Conservation (phyloP, 2,797 vertebrate species). For the Florisuga fusca region DNA sequence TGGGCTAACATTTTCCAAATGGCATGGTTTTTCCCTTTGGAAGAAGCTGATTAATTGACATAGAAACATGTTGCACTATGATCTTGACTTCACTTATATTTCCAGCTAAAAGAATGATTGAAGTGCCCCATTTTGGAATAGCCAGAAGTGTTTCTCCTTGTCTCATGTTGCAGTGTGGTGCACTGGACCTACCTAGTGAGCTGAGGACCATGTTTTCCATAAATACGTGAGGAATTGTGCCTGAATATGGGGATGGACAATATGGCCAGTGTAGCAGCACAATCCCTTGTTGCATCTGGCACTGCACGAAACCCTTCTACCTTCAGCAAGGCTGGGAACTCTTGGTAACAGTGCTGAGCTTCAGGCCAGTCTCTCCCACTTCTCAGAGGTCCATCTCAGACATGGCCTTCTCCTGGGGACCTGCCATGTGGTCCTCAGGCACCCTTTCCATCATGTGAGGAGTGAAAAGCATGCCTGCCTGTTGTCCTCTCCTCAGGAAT, state of each 20-base stretch:
- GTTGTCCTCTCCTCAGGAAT: not conserved
- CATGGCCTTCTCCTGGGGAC: not conserved
- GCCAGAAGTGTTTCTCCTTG: not conserved
- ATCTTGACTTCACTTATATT: not conserved
- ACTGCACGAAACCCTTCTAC: rapidly evolving
- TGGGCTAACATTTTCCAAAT: not conserved
- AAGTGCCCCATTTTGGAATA: not conserved
- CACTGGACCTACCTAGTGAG: not conserved
- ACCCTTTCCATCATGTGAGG: not conserved
- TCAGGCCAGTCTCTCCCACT: not conserved
- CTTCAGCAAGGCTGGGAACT: not conserved
- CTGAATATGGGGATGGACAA: rapidly evolving
- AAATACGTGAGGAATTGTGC: not conserved
- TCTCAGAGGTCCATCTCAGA: not conserved
- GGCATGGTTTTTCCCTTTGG: not conserved
- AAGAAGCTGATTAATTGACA: not conserved
- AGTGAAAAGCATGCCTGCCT: not conserved
- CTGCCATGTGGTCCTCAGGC: not conserved
- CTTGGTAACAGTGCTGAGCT: not conserved
- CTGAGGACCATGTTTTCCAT: rapidly evolving
- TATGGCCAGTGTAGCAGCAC: rapidly evolving
- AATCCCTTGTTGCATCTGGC: rapidly evolving
- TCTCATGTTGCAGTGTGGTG: not conserved
- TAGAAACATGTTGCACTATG: not conserved
- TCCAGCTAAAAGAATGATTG: not conserved